These are phyloP conservation scores for Holocentrus rufus DNA, from an alignment of 2,797 vertebrate species.

Conservation along the genomic window DNA sequence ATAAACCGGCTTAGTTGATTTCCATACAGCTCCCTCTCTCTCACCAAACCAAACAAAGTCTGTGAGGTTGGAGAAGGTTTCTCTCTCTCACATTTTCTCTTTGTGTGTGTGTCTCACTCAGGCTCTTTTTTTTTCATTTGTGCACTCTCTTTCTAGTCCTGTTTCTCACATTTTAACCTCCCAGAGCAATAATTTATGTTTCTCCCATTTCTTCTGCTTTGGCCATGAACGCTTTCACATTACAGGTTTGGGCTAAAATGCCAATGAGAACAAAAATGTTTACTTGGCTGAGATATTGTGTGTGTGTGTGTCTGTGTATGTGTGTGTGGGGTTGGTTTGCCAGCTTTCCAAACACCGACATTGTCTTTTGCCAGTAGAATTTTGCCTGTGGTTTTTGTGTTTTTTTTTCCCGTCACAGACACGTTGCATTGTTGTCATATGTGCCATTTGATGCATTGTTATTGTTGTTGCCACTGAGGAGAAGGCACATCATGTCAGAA, in stretches of 20 bases:
- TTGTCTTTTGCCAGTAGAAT: not conserved
- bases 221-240: not conserved
- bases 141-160: not conserved
- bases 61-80: not conserved
- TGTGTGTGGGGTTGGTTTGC: not conserved
- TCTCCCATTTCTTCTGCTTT: not conserved
- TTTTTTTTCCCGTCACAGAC: not conserved
- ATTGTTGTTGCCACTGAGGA: not conserved
- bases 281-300: not conserved
- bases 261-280: not conserved
- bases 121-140: not conserved
- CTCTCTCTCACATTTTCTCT: not conserved
- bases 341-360: not conserved
- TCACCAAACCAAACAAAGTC: conserved; percentile 17
- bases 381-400: not conserved
- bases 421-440: not conserved
- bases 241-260: not conserved
- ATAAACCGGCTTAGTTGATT: conserved; percentile 31
- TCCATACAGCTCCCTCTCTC: conserved; percentile 4
- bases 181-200: not conserved
- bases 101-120: too few relatives aligned
- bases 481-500: not conserved
- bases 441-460: not conserved
- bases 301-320: not conserved
- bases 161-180: not conserved